These are phyloP conservation scores for Callipepla squamata DNA, from an alignment of 2,113 vertebrate species.

Conservation along the genomic window DNA sequence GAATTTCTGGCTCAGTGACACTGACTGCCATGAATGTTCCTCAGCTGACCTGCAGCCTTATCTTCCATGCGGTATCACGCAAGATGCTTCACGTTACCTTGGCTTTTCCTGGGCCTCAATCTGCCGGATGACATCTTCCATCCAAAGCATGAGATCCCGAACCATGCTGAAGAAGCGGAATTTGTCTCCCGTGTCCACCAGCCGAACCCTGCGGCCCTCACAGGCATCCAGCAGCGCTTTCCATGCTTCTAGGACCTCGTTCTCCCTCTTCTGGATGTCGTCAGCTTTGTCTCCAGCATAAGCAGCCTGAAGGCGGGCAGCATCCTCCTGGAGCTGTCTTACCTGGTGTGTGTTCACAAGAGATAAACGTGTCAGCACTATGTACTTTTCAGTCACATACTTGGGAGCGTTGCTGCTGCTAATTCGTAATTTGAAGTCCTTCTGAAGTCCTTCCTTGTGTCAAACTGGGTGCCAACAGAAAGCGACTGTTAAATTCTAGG, in stretches of 20 bases:
- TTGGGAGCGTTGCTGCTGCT: neutral
- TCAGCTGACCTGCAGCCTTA: neutral
- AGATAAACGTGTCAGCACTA: neutral
- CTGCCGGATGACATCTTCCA: constrained; percentile 96
- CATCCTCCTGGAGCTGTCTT: constrained; percentile 95
- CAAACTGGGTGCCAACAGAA: neutral
- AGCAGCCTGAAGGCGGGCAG: constrained; percentile 93
- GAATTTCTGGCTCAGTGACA: neutral
- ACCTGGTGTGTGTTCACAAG: constrained; percentile 77
- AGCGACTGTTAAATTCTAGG: neutral
- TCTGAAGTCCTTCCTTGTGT: neutral
- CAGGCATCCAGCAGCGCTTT: constrained; percentile 89
- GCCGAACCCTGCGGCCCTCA: constrained; percentile 85
- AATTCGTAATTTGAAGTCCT: neutral
- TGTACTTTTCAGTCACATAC: neutral
- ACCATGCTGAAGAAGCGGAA: constrained; percentile 98
- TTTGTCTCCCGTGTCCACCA: constrained; percentile 94
- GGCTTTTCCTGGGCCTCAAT: constrained; percentile 97
- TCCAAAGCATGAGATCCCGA: constrained; percentile 97
- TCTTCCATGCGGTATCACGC: neutral
- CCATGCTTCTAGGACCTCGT: constrained; percentile 93
- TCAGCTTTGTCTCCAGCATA: constrained; percentile 98
- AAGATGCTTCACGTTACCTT: constrained; percentile 75
- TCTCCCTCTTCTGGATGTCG: constrained; percentile 94
- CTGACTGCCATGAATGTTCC: neutral